Evolutionary conservation across 2,113 vertebrate species (phyloP), one percentile per base, ranked within the genome.

Genomic region (Sus scrofa): DNA sequence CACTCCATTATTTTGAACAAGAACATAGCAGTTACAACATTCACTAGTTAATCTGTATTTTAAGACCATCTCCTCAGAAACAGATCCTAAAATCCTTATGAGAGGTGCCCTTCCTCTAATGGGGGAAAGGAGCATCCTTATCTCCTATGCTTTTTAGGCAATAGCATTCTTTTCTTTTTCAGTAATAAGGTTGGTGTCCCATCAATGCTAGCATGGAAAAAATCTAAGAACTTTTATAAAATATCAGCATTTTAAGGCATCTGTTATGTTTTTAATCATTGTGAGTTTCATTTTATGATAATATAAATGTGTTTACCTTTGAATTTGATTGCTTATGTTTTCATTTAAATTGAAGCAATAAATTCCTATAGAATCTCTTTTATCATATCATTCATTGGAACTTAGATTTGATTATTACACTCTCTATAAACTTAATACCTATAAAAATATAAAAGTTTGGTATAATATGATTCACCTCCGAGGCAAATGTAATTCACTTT

Each of bases 301-400:
- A 70, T 37, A 10, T 54, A 84, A 79, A 73, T 86, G 1, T 74
- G 7, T 75, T 87, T 83, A 70, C 37, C 27, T 96, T 87, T 95
- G 52, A 18, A 74, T 86, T 93, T 91, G 22, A 63, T 87, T 95
- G 34, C n/a, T 50, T 32, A 7, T 34, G 24, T 92, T 96, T 94
- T 93, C 34, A 78, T 90, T 74, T 74, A 93, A 91, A 90, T 63
- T 16, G n/a, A 94, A 90, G 52, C 26, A 81, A 4, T 83, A 14
- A 81, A 27, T 78, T 94, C 32, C 26, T 89, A 19, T 26, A 68
- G 7, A 94, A 39, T 78, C 3, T 54, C 20, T 50, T 79, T 93
- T 39, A 63, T 37, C 78, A 78, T 60, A 86, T 32, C 56, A 68
- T 11, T 63, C 50, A 2, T 58, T 68, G 44, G n/a, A 79, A 84